A percentile compares a stretch with the other conserved stretches of the same genome.
These are phyloP conservation scores for Sander lucioperca DNA, from an alignment of 2,113 vertebrate genomes.

Conservation along the genomic window DNA sequence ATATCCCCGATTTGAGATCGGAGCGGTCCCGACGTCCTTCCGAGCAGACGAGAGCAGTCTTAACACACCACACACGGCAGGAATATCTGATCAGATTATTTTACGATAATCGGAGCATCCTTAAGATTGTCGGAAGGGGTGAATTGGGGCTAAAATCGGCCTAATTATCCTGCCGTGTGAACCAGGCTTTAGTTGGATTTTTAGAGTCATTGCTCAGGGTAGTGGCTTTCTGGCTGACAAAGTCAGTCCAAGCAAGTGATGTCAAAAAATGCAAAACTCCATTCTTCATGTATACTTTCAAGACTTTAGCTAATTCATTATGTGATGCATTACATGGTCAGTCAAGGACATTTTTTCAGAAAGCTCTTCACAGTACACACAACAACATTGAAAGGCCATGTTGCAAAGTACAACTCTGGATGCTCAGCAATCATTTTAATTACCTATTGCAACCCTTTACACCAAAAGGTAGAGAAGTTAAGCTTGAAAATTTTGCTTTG, in stretches of 20 bases:
- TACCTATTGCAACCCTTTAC: not conserved
- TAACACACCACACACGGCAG: too few species aligned
- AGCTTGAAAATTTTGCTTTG: conserved; percentile 4
- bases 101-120: too few species aligned
- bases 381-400: not conserved
- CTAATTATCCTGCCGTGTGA: too few species aligned
- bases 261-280: not conserved
- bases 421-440: not conserved
- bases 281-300: not conserved
- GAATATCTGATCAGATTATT: too few species aligned
- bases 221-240: not conserved
- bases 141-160: too few species aligned
- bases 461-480: not conserved
- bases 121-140: too few species aligned
- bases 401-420: not conserved
- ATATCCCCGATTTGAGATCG: too few species aligned
- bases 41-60: too few species aligned
- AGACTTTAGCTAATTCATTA: not conserved
- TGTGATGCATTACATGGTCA: not conserved
- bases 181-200: not conserved
- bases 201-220: not conserved
- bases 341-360: not conserved
- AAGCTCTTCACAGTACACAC: not conserved
- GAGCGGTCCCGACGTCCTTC: too few species aligned
- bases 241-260: not conserved